A percentile compares a stretch with the other conserved stretches of the same genome.
These are phyloP conservation scores for Pungitius pungitius DNA, from an alignment of 2,113 vertebrate species.

Conservation along the genomic window DNA sequence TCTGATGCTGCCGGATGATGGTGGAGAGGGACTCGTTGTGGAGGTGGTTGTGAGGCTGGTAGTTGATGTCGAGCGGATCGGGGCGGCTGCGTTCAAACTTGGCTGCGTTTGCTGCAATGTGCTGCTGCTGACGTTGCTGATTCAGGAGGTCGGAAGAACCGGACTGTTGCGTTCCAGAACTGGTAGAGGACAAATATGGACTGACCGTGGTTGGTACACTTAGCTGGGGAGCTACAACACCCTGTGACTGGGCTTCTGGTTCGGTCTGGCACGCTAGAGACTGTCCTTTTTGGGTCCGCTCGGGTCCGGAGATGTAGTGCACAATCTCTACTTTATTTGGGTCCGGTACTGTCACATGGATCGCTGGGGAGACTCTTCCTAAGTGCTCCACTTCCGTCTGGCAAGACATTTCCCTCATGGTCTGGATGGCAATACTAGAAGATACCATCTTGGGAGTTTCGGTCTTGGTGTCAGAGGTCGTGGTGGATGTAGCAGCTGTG, in stretches of 20 bases:
- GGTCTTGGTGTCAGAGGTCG: conserved; percentile 80
- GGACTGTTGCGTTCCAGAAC: conserved; percentile 83
- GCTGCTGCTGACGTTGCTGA: conserved; percentile 82
- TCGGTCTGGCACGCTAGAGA: conserved; percentile 97
- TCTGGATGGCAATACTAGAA: conserved; percentile 93
- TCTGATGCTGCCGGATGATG: conserved; percentile 86
- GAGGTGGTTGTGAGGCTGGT: conserved; percentile 90
- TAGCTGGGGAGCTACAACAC: conserved; percentile 89
- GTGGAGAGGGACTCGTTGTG: conserved; percentile 92
- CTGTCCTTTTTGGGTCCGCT: conserved; percentile 92
- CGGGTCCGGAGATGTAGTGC: conserved; percentile 95
- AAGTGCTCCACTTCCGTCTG: conserved; percentile 78
- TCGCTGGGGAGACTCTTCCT: conserved; percentile 93
- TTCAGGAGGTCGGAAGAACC: conserved; percentile 81
- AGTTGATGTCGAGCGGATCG: conserved; percentile 94
- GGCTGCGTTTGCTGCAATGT: conserved; percentile 76
- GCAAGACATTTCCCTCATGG: conserved; percentile 83
- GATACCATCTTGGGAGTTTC: conserved; percentile 79
- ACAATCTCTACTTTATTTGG: conserved; percentile 92
- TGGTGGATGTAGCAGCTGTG: conserved; percentile 13
- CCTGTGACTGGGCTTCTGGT: conserved; percentile 88
- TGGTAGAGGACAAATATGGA: conserved; percentile 89
- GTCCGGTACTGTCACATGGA: conserved; percentile 92
- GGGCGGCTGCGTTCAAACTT: conserved; percentile 94
- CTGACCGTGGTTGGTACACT: conserved; percentile 89